Conservation (phyloP, 2,113 vertebrate genomes). For the Rhineura floridana region DNA sequence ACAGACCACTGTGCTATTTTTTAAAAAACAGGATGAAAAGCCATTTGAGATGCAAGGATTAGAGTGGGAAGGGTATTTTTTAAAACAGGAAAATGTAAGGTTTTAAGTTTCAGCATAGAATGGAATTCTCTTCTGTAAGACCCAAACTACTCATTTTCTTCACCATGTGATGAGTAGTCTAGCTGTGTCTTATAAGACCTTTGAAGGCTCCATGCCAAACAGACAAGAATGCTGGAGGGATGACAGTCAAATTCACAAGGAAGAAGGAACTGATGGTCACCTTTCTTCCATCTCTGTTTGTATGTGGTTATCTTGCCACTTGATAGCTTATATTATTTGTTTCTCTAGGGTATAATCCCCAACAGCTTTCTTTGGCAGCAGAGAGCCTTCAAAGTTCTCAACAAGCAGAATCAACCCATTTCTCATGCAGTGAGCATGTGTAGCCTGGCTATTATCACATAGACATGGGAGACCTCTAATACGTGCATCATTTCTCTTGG, state of each 20-base stretch:
- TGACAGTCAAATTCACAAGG: background rate
- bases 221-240: background rate
- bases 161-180: background rate
- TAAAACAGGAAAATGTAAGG: background rate
- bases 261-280: background rate
- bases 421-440: background rate
- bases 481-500: background rate
- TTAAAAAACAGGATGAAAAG: fast-evolving
- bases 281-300: background rate
- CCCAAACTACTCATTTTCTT: background rate
- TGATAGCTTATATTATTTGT: background rate
- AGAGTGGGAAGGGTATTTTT: background rate
- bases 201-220: background rate
- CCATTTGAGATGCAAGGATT: background rate
- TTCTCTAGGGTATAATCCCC: background rate
- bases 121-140: background rate
- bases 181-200: background rate
- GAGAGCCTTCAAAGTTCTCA: background rate
- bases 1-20: background rate
- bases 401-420: background rate
- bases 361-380: background rate
- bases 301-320: background rate
- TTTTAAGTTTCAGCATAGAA: background rate
- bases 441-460: background rate
- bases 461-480: background rate